Percentiles rank a stretch among this genome's conserved stretches.
These are phyloP conservation scores for Spinus pinus DNA, from an alignment of 2,797 vertebrate genomes.

Conservation along the genomic window DNA sequence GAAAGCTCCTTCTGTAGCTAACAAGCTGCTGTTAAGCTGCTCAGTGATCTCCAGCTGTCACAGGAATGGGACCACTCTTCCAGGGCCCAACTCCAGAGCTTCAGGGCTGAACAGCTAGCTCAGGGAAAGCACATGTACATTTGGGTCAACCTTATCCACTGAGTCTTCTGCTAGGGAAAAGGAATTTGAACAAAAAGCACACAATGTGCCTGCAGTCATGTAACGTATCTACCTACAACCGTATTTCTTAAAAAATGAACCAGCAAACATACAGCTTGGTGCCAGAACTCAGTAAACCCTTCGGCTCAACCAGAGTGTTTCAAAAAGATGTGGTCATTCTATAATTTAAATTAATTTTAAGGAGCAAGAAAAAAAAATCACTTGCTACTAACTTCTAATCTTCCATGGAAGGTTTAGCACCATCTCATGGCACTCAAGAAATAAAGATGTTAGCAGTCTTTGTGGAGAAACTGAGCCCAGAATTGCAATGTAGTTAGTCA, in stretches of 20 bases:
- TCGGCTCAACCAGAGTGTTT: constrained; percentile 17
- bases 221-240: neutral
- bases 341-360: constrained; percentile 38
- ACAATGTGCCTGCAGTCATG: constrained; percentile 6
- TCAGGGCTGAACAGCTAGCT: constrained; percentile 35
- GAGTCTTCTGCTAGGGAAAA: neutral
- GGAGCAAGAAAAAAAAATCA: neutral
- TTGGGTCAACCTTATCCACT: neutral
- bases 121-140: neutral
- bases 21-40: neutral
- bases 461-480: neutral
- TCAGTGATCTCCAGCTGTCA: neutral
- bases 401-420: neutral
- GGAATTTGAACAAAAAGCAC: constrained; percentile 18
- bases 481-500: neutral
- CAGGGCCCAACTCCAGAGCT: neutral
- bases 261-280: constrained; percentile 4
- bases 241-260: neutral
- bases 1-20: neutral
- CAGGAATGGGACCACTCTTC: neutral
- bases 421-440: neutral
- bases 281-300: neutral
- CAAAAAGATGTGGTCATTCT: constrained; percentile 14
- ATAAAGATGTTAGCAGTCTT: neutral
- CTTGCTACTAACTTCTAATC: neutral